Evolutionary conservation across 1,140 invertebrate genomes (phyloP).

Genomic region (Macrobrachium rosenbergii): DNA sequence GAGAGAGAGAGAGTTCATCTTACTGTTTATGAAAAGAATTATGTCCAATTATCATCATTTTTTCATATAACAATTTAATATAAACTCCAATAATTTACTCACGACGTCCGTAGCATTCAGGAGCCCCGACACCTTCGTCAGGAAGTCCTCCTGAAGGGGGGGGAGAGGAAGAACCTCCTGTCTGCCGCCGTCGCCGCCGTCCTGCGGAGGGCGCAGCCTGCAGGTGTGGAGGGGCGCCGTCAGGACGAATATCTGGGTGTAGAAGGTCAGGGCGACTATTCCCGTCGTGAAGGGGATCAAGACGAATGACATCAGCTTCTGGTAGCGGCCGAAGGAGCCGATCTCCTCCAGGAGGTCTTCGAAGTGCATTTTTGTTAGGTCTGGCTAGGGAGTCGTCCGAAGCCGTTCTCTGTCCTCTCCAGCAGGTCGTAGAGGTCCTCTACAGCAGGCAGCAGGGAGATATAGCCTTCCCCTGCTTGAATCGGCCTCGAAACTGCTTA

Average conservation of each 20-base stretch:
- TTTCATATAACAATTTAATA: too few relatives aligned
- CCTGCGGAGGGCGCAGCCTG: background rate
- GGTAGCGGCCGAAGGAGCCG: conserved; percentile 64
- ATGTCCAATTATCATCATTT: too few relatives aligned
- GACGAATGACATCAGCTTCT: conserved; percentile 57
- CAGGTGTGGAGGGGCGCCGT: conserved; percentile 66
- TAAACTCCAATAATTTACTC: too few relatives aligned
- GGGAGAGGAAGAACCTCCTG: too few relatives aligned
- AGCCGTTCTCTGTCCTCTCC: background rate
- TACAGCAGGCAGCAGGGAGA: background rate
- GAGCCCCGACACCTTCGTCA: background rate
- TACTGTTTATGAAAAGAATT: too few relatives aligned
- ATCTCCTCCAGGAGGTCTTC: conserved; percentile 58
- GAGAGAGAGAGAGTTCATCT: too few relatives aligned
- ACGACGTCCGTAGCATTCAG: background rate
- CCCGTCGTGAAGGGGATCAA: conserved; percentile 61
- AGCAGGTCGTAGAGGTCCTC: background rate
- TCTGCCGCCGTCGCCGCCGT: background rate
- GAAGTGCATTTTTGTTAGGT: conserved; percentile 50
- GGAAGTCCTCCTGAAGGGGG: background rate
- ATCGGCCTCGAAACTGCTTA: background rate
- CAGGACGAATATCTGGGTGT: conserved; percentile 67
- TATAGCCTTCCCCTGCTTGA: too few relatives aligned
- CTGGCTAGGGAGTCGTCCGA: background rate
- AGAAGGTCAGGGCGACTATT: conserved; percentile 62